Percentiles rank a stretch among this genome's conserved stretches.
phyloP scores from a whole-genome alignment of 2,888 invertebrate genomes.

The Lasioglossum lativentre region DNA sequence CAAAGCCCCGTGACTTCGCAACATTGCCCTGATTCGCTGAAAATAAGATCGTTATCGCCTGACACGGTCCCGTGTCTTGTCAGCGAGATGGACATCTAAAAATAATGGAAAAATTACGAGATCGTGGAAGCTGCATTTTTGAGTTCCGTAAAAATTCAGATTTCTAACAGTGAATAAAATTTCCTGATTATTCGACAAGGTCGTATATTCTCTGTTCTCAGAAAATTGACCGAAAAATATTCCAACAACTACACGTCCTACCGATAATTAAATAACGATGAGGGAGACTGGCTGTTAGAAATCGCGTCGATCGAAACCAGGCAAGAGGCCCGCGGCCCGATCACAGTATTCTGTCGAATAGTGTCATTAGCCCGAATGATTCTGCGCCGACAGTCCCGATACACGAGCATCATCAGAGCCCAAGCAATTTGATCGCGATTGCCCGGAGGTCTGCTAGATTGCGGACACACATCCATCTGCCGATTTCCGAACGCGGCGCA shows the following conservation, averaged over 20 bases:
- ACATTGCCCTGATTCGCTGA: constrained; percentile 24
- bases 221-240: not conserved
- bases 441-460: constrained; percentile 28
- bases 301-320: not conserved
- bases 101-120: not conserved
- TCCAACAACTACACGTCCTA: not conserved
- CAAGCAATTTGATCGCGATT: constrained; percentile 57
- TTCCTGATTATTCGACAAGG: no score
- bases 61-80: not conserved
- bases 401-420: constrained; percentile 26
- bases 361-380: constrained; percentile 45
- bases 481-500: constrained; percentile 67
- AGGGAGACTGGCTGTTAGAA: not conserved
- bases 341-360: not conserved
- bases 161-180: no score
- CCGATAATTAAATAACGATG: not conserved
- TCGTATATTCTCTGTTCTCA: not conserved
- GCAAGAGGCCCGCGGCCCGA: not conserved
- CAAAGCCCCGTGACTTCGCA: constrained; percentile 17
- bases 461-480: constrained; percentile 75
- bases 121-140: not conserved
- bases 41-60: not conserved
- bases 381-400: constrained; percentile 41
- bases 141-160: no score
- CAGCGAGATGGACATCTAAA: not conserved